Conservation (phyloP, 2,797 vertebrate genomes). For the Potorous gilbertii region DNA sequence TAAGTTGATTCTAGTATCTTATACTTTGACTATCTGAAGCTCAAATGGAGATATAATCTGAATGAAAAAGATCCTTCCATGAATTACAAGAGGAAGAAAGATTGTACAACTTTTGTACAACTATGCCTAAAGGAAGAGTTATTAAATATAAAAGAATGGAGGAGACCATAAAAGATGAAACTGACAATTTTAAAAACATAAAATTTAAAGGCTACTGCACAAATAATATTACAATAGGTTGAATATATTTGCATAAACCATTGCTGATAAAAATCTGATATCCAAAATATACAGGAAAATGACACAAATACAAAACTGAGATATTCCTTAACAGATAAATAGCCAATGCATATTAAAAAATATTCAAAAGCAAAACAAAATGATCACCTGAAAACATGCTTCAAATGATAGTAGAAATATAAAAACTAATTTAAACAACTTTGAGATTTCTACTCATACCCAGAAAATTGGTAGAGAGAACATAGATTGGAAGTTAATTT, state of each 20-base stretch:
- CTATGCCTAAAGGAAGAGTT: not conserved
- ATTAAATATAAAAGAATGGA: not conserved
- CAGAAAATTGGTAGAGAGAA: not conserved
- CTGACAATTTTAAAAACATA: not conserved
- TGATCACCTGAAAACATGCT: not conserved
- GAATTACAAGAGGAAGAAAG: not conserved
- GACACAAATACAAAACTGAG: not conserved
- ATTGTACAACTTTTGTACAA: not conserved
- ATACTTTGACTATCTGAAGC: not conserved
- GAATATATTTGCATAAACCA: not conserved
- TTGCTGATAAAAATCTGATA: not conserved
- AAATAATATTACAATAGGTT: not conserved
- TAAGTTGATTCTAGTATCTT: not conserved
- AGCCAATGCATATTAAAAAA: not conserved
- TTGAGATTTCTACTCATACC: not conserved
- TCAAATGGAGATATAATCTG: not conserved
- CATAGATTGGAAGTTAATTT: not conserved
- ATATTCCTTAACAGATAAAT: too few relatives aligned
- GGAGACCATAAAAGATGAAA: not conserved
- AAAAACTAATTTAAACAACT: not conserved
- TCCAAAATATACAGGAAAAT: not conserved
- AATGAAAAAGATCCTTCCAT: not conserved
- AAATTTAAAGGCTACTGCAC: not conserved
- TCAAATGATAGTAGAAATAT: not conserved
- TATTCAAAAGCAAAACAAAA: not conserved